Percentiles rank a stretch among this genome's conserved stretches.
phyloP scores from a whole-genome alignment of 1,140 invertebrate species.

The Atta texana region DNA sequence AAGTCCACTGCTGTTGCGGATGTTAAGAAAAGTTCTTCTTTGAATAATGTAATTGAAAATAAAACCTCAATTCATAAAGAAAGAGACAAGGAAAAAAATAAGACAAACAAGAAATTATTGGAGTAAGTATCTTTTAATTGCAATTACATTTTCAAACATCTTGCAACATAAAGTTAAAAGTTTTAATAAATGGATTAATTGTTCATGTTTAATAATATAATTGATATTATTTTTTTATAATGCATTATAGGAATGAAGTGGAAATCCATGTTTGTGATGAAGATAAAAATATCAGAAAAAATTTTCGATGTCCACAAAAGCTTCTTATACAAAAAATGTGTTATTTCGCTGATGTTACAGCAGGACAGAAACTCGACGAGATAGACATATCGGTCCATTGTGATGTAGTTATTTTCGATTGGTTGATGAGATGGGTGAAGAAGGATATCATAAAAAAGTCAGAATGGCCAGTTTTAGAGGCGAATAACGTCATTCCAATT shows the following conservation, averaged over 20 bases:
- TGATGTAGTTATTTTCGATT: constrained; percentile 97
- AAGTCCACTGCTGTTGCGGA: constrained; percentile 83
- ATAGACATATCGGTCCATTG: constrained; percentile 99
- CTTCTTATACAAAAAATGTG: constrained; percentile 96
- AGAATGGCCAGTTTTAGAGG: constrained; percentile 91
- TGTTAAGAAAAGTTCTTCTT: constrained; percentile 85
- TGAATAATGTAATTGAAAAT: constrained; percentile 67
- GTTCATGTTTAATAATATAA: background rate
- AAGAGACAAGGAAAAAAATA: constrained; percentile 81
- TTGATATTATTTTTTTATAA: background rate
- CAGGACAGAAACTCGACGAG: constrained; percentile 95
- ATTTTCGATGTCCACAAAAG: constrained; percentile 95
- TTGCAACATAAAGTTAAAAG: background rate
- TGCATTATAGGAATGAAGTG: constrained; percentile 90
- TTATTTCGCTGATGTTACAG: constrained; percentile 96
- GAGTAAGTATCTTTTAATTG: constrained; percentile 79
- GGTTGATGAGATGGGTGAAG: constrained; percentile 98
- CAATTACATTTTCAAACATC: background rate
- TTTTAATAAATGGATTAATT: constrained; percentile 37
- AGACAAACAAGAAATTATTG: constrained; percentile 75
- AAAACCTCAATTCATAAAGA: constrained; percentile 65
- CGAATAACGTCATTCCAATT: constrained; percentile 95
- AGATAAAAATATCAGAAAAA: constrained; percentile 93
- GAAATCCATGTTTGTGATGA: constrained; percentile 96
- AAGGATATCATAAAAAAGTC: constrained; percentile 89